Evolutionary conservation across 2,888 invertebrate genomes (phyloP), one percentile per base, ranked within the genome.

Genomic region (Ceraclea dissimilis): DNA sequence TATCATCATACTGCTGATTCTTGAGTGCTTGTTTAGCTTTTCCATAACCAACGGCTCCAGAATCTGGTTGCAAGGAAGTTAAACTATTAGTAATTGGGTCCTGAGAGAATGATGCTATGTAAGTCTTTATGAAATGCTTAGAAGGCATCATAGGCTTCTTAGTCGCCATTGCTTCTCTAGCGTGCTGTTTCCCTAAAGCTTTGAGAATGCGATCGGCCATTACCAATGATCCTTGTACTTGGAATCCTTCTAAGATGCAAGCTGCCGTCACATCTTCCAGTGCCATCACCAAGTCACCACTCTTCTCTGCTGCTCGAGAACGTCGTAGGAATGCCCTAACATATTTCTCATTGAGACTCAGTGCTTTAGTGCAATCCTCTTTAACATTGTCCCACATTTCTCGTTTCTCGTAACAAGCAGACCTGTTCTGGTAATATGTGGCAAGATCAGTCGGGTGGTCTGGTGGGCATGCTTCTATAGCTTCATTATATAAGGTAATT

Each of bases 361-460:
- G 77, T 2, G 97, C 94, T 67, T 81, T 83, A 1, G 87, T 83
- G 67, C 95, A 95, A 70, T 96, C 95, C 61, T 85, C 83, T 66
- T 91, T 88, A 0, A 94, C 93, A 62, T 86, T 81, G 60, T 82
- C 82, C 80, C 88, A 90, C 72, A 90, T 88, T 71, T 88, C 86
- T 67, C 94, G 75, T 71, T 93, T 90, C 71, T 96, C 96, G 71
- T 93, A 92, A 46, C 94, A 91, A 16, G 96, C 97, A 11, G 96
- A 97, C 65, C 95, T 84, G 69, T 97, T 97, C 71, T 97, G 97
- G 71, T 93, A 94, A 72, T 92, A 94, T 16, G 92, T 94, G 0
- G 96, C 87, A 54, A 94, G 74, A 64, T 91, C 92, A 1, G 80
- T 79, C 21, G 78, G 78, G 64, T 86, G 82, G 55, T 88, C 82